Evolutionary conservation across 2,888 invertebrate genomes (phyloP), one percentile per base, ranked within the genome.

Genomic region (Uropetala carovei): DNA sequence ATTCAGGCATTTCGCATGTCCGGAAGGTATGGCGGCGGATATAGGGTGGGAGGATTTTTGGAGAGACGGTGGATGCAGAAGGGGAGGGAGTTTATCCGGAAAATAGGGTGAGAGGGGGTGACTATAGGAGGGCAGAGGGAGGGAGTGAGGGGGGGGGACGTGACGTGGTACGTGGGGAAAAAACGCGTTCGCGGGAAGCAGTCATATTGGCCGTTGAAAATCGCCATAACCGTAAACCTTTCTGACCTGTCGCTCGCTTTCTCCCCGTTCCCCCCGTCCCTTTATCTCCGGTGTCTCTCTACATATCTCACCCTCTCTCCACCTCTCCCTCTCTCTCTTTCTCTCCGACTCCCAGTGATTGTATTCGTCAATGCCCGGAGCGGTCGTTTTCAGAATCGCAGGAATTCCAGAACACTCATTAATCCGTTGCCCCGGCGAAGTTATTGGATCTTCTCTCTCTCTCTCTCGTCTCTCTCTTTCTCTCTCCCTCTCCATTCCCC

Each of bases 301-400:
- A 11, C 30, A 7, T 57, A 43, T n/a, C 18, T n/a, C 43, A n/a
- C 83, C 16, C 18, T 57, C 57, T 43, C 83, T 57, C 57, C 43
- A 13, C 83, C n/a, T 5, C 16, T 13, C 27, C 14, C 59, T 27
- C 14, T 84, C 14, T 27, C 60, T 30, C 30, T 30, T 18, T 60
- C 30, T 16, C 18, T 30, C 16, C 22, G 27, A 30, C 11, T 60
- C 30, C 86, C 86, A 60, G 89, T 89, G 89, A 89, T 89, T 89
- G 89, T 89, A 64, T 64, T 89, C 86, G 86, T 86, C 86, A 86
- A 86, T 86, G 86, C 86, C 86, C 64, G 60, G 60, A 89, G 89
- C 64, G 89, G 89, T 89, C 89, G 89, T 89, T 89, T 89, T 89
- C 89, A 89, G 89, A 89, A 89, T 89, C 89, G 89, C 89, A 89